phyloP scores from a whole-genome alignment of 2,113 vertebrate genomes.

The Plotosus lineatus region DNA sequence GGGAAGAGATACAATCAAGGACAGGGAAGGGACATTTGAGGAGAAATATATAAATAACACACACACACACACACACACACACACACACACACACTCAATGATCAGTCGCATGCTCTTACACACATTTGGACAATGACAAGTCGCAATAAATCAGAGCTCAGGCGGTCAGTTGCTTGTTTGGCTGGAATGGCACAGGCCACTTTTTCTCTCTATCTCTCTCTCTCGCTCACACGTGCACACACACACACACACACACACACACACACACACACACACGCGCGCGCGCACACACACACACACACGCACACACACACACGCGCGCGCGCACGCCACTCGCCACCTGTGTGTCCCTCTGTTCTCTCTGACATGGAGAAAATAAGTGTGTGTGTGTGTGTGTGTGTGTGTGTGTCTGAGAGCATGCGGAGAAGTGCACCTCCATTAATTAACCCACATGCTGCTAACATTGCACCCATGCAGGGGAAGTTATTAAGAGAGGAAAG shows the following conservation, averaged over 20 bases:
- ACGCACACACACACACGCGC: no score
- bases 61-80: slow-evolving; percentile 9
- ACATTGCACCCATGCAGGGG: slow-evolving; percentile 58
- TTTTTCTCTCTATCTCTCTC: no score
- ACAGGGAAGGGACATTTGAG: not conserved
- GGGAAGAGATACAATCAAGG: slow-evolving; percentile 34
- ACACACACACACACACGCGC: no score
- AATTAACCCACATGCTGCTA: slow-evolving; percentile 65
- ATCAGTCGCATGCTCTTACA: slow-evolving; percentile 24
- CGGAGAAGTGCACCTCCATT: slow-evolving; percentile 49
- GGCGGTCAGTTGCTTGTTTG: slow-evolving; percentile 43
- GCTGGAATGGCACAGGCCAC: slow-evolving; percentile 38
- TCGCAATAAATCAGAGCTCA: slow-evolving; percentile 51
- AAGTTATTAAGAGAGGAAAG: slow-evolving; percentile 57
- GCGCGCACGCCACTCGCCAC: slow-evolving; percentile 20
- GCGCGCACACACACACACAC: no score
- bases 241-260: no score
- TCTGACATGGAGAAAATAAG: not conserved
- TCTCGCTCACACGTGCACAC: no score
- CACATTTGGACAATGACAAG: slow-evolving; percentile 24
- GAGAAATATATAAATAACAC: slow-evolving; percentile 26
- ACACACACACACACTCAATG: slow-evolving; percentile 10
- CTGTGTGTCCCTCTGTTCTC: slow-evolving; percentile 49
- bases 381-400: not conserved
- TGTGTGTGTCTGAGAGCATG: slow-evolving; percentile 28